Evolutionary conservation across 2,113 vertebrate species (phyloP).

Genomic region (Eurystomus gularis): DNA sequence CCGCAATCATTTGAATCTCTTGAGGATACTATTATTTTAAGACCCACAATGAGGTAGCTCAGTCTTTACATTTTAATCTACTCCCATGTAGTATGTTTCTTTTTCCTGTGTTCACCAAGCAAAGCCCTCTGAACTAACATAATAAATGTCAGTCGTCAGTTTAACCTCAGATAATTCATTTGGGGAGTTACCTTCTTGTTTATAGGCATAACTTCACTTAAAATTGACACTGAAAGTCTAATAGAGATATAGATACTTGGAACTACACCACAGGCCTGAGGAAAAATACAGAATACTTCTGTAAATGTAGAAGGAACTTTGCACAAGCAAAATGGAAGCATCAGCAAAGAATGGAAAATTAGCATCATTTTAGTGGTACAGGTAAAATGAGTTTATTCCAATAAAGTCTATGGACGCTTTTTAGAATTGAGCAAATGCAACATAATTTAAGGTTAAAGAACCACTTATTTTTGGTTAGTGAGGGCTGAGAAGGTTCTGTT

Average conservation of each 20-base stretch:
- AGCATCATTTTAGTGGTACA: not conserved
- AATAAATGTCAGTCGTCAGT: not conserved
- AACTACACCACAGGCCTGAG: not conserved
- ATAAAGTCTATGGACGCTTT: not conserved
- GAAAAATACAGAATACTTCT: not conserved
- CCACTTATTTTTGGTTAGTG: not conserved
- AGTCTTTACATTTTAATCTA: not conserved
- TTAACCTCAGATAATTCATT: not conserved
- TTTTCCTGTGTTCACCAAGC: not conserved
- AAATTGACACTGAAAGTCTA: not conserved
- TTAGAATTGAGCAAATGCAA: not conserved
- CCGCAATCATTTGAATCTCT: not conserved
- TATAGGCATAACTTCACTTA: not conserved
- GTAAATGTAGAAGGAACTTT: not conserved
- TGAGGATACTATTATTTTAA: not conserved
- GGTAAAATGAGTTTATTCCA: not conserved
- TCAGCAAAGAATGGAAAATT: not conserved
- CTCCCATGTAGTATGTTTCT: not conserved
- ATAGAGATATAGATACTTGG: not conserved
- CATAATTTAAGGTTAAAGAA: fast-evolving
- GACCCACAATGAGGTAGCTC: not conserved
- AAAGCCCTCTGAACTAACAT: not conserved
- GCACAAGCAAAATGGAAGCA: not conserved
- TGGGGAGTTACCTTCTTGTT: not conserved
- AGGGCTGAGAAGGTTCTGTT: not conserved